phyloP scores from a whole-genome alignment of 1,140 invertebrate species.

The Ctenoplectra terminalis region DNA sequence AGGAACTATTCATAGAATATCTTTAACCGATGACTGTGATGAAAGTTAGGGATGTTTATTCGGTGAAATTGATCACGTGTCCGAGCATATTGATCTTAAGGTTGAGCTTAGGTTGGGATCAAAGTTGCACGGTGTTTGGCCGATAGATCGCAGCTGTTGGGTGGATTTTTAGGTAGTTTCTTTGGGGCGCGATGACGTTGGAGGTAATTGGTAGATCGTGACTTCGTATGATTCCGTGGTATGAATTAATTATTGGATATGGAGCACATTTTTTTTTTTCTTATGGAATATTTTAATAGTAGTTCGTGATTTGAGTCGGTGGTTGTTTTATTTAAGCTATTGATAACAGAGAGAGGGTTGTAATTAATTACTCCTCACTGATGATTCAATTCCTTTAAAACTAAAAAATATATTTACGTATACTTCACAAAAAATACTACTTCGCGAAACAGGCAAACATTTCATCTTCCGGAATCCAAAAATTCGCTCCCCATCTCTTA shows the following conservation, averaged over 20 bases:
- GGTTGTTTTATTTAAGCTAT: no score
- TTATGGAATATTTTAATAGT: no score
- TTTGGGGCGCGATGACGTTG: not conserved
- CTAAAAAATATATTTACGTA: no score
- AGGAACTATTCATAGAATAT: not conserved
- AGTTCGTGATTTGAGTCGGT: no score
- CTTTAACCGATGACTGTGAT: not conserved
- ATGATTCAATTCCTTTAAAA: no score
- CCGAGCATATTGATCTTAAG: not conserved
- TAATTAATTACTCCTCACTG: no score
- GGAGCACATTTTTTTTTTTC: no score
- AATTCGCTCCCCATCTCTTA: constrained; percentile 63
- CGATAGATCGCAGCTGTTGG: not conserved
- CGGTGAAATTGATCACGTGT: not conserved
- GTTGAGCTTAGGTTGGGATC: not conserved
- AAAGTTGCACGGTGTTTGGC: not conserved
- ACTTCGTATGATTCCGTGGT: no score
- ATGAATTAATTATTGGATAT: not conserved
- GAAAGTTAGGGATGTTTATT: constrained; percentile 8
- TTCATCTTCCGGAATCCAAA: constrained; percentile 34
- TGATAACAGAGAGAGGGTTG: no score
- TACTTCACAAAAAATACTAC: no score
- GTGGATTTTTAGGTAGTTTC: no score
- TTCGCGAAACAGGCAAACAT: not conserved
- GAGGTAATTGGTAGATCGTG: not conserved